Base-by-base conservation (phyloP, 2,888 invertebrate genomes). In the Leistus spinibarbis region DNA sequence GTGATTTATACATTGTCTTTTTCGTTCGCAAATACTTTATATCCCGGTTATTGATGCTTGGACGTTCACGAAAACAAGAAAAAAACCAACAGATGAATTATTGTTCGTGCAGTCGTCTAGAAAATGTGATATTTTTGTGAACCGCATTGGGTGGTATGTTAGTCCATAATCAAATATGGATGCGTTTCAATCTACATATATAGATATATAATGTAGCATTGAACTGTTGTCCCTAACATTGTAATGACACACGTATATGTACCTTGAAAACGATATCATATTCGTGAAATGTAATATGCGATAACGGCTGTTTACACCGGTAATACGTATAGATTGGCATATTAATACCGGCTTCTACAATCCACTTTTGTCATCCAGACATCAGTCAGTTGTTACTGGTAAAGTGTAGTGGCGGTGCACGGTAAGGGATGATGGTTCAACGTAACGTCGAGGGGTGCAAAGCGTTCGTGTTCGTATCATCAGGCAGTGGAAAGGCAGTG, bases 241-340 rank as follows among this genome's bases (percentile, higher is more conserved):
- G 16, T 16, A 20, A 60, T 60, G 60, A 17, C 20, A 10, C 7
- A 60, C 57, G 24, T 24, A 24, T n/a, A 19, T 23, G 62, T 62
- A 22, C n/a, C 16, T 66, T 27, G 17, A 4, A 17, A 40, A 40
- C 17, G 69, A 60, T 53, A 62, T 62, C 62, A 53, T 62, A 62
- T 62, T 67, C 64, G 54, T 53, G 54, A 40, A 63, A 70, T 23
- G 62, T 62, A 70, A 70, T 70, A 62, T 70, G 20, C 69, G 53
- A 70, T 70, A 77, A 78, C 77, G 76, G 77, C 76, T 78, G 79
- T 78, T 78, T 77, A 78, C 77, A 77, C 77, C 78, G 76, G 78
- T 78, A 77, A 77, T 78, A 76, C 76, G 76, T 67, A 79, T 77
- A 78, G 78, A 78, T 78, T 78, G 80, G 77, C 77, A 77, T 78